phyloP scores from a whole-genome alignment of 2,113 vertebrate genomes.

The Chroicocephalus ridibundus region DNA sequence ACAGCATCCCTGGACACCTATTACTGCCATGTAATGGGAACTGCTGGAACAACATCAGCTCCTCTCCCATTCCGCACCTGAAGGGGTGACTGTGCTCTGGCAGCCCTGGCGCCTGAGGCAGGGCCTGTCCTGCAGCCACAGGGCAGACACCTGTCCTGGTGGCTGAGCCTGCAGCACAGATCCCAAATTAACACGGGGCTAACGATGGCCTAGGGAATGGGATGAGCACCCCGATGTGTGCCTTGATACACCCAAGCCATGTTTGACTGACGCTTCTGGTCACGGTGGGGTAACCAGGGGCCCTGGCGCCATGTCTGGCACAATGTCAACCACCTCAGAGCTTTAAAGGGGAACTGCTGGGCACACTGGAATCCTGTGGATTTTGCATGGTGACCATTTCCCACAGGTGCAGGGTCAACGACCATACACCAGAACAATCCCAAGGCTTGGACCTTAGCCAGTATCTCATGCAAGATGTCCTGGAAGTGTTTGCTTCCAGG shows the following conservation, averaged over 20 bases:
- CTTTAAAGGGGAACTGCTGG: not conserved
- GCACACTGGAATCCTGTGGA: not conserved
- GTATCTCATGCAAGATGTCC: not conserved
- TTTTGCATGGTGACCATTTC: not conserved
- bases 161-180: not conserved
- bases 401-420: not conserved
- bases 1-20: conserved; percentile 8
- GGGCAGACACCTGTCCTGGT: not conserved
- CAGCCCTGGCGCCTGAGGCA: not conserved
- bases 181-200: not conserved
- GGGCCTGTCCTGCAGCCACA: accelerated
- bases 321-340: not conserved
- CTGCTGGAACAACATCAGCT: not conserved
- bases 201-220: not conserved
- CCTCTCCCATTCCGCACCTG: not conserved
- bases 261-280: not conserved
- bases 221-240: accelerated
- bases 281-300: not conserved
- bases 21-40: not conserved
- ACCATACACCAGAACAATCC: not conserved
- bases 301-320: not conserved
- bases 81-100: not conserved
- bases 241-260: not conserved
- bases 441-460: not conserved
- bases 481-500: not conserved